phyloP scores from a whole-genome alignment of 2,113 vertebrate species.

The Bolborhynchus lineola region DNA sequence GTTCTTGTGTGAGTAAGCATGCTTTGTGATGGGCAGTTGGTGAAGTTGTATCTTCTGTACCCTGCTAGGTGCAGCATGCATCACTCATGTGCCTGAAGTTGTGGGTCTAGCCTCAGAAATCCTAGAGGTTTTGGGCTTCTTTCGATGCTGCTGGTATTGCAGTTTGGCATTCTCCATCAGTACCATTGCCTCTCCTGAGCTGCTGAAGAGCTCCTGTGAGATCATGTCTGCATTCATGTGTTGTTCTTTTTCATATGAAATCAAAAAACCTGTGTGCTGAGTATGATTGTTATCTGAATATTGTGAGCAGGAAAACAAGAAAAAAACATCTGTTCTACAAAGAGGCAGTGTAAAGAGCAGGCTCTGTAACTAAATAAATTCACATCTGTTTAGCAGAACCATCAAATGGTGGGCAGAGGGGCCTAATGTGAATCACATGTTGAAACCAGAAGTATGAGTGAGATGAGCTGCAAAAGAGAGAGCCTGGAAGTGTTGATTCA shows the following conservation, averaged over 20 bases:
- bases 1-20: background rate
- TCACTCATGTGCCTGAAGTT: background rate
- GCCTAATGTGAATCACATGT: conserved; percentile 65
- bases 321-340: conserved; percentile 52
- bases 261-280: background rate
- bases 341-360: conserved; percentile 47
- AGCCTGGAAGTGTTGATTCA: conserved; percentile 59
- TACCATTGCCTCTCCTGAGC: accelerated
- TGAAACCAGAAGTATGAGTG: conserved; percentile 62
- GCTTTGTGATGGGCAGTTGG: background rate
- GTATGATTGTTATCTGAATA: background rate
- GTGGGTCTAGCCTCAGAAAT: background rate
- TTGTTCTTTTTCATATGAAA: background rate
- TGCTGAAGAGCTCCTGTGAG: background rate
- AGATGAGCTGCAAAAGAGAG: conserved; percentile 57
- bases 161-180: background rate
- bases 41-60: background rate
- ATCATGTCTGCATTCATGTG: background rate
- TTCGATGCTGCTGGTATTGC: background rate
- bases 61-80: background rate
- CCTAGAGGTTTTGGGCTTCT: background rate
- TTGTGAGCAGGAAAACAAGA: background rate
- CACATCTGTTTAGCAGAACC: conserved; percentile 67
- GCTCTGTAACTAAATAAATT: conserved; percentile 63
- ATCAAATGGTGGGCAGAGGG: conserved; percentile 53